These are phyloP conservation scores for Nerophis lumbriciformis DNA, from an alignment of 2,113 vertebrate species.

Conservation along the genomic window DNA sequence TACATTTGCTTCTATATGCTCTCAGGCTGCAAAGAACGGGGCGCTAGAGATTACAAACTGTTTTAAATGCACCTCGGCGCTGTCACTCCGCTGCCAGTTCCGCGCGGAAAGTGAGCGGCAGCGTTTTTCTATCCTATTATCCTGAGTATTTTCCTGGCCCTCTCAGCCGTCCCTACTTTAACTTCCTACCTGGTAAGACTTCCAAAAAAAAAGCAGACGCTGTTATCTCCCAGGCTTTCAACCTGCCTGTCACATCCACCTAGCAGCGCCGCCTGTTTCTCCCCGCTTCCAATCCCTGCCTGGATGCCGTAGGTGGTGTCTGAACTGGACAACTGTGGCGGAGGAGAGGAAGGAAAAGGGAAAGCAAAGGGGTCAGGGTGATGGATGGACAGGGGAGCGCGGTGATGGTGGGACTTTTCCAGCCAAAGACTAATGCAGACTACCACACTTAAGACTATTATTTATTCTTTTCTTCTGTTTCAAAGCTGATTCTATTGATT, in stretches of 20 bases:
- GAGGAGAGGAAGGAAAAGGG: conserved; percentile 7
- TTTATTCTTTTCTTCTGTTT: conserved; percentile 40
- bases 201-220: conserved; percentile 40
- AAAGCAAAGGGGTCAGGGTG: conserved; percentile 36
- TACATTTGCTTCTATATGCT: conserved; percentile 39
- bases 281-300: conserved; percentile 40
- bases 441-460: conserved; percentile 23
- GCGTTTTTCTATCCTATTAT: conserved; percentile 56
- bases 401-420: conserved; percentile 12
- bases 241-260: conserved; percentile 62
- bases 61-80: conserved; percentile 43
- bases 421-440: conserved; percentile 43
- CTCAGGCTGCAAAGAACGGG: conserved; percentile 45
- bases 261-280: conserved; percentile 52
- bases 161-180: conserved; percentile 26
- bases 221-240: conserved; percentile 63
- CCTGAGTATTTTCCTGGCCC: conserved; percentile 41
- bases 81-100: conserved; percentile 39
- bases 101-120: conserved; percentile 15
- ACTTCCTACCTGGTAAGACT: conserved; percentile 53
- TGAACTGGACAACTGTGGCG: conserved; percentile 36
- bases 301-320: conserved; percentile 48
- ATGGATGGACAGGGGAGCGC: conserved; percentile 26
- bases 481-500: conserved; percentile 59
- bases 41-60: conserved; percentile 62